Conservation (phyloP, 1,140 invertebrate species). For the Cyrtorhinus lividipennis region DNA sequence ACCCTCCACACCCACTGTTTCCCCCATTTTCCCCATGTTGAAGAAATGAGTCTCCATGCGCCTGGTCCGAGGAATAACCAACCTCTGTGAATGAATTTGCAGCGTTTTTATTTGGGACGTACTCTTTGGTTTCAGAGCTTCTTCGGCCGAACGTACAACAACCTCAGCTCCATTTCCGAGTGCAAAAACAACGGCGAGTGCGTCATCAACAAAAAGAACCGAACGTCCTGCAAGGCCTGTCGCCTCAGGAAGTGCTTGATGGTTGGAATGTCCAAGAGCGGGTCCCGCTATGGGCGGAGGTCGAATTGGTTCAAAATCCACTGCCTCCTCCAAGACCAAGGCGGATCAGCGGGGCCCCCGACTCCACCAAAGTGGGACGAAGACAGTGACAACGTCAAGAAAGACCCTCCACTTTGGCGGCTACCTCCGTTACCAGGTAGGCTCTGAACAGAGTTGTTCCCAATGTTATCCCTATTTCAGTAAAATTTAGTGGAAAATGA, state of each 20-base stretch:
- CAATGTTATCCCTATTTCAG: no score
- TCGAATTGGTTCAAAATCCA: slow-evolving; percentile 11
- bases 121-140: slow-evolving; percentile 71
- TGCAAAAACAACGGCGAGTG: slow-evolving; percentile 88
- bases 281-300: slow-evolving; percentile 27
- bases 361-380: not conserved
- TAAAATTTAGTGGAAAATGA: no score
- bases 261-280: slow-evolving; percentile 91
- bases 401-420: not conserved
- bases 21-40: no score
- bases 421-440: not conserved
- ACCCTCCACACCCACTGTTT: no score
- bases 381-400: slow-evolving; percentile 5
- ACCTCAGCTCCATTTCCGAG: slow-evolving; percentile 72
- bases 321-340: slow-evolving; percentile 2
- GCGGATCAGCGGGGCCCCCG: not conserved
- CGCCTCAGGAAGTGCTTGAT: slow-evolving; percentile 77
- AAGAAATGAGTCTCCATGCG: no score
- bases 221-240: slow-evolving; percentile 90
- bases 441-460: no score
- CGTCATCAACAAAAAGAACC: slow-evolving; percentile 89
- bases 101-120: no score
- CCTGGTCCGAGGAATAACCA: no score
- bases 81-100: no score
- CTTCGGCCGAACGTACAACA: slow-evolving; percentile 91